Evolutionary conservation across 2,113 vertebrate genomes (phyloP), one percentile per base, ranked within the genome.

Genomic region (Argyrosomus japonicus): DNA sequence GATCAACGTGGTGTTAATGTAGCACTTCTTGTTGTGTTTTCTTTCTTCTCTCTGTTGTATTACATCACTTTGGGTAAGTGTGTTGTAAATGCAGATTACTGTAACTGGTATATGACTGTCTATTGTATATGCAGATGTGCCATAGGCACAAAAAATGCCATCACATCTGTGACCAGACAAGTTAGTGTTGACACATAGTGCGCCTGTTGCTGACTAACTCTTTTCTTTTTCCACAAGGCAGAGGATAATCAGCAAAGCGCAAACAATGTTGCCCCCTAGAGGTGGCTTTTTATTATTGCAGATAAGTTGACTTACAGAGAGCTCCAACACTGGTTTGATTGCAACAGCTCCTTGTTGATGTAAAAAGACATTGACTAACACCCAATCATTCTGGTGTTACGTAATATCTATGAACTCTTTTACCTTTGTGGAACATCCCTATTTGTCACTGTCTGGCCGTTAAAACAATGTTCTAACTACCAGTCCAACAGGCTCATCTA

Each of bases 241-340:
- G 8, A 36, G 36, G 47, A 64, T 15, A 18, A 21, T 4, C 17
- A 19, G 36, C 23, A 82, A 82, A 75, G 65, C 21, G 63, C 45
- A 60, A 68, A 54, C 92, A 94, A 87, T 73, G 82, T 79, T 77
- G 90, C 88, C 92, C 62, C 82, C 94, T 87, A 54, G 25, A 79
- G 93, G 83, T 61, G 4, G 5, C 0, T 0, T 7, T 21, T 3
- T 40, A 54, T 53, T 45, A 87, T 43, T 86, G 58, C 85, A 87
- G 10, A 18, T 13, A 65, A 57, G 40, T 27, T 75, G 12, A 19
- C 6, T 45, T 4, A 18, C 4, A 25, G 43, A 43, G 40, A 43
- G 25, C 17, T 60, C 32, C 32, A 68, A 2, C 5, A 58, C 5
- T 51, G 25, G 21, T 60, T 63, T 63, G 36, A 76, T 19, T 54